These are phyloP conservation scores for Falco peregrinus DNA, from an alignment of 2,797 vertebrate species.

Conservation along the genomic window DNA sequence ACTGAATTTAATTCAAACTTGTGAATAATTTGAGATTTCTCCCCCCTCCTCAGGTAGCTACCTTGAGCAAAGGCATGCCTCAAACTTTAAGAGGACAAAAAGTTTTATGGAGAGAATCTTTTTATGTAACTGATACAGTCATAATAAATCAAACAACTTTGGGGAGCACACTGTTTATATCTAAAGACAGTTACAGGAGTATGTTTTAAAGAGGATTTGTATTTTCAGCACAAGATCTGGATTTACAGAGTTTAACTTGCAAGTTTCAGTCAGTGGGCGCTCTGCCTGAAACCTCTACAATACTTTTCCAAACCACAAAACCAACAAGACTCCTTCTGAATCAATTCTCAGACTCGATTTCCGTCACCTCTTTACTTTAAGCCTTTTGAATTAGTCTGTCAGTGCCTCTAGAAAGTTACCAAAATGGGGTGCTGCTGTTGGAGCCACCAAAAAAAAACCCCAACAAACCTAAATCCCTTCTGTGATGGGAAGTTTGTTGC, in stretches of 20 bases:
- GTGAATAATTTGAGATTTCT: not conserved
- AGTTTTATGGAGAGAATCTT: not conserved
- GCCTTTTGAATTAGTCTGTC: not conserved
- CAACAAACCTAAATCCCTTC: not conserved
- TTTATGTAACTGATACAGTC: not conserved
- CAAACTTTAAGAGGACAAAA: not conserved
- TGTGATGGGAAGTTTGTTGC: not conserved
- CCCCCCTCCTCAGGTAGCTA: not conserved
- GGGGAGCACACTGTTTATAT: not conserved
- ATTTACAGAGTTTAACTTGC: not conserved
- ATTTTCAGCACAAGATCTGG: not conserved
- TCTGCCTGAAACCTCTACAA: not conserved
- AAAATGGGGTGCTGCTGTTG: not conserved
- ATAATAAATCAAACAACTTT: not conserved
- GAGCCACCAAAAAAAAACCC: not conserved
- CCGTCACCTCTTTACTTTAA: not conserved
- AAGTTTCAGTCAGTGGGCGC: not conserved
- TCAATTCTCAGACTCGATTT: not conserved
- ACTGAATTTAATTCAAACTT: not conserved
- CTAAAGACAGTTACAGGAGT: not conserved
- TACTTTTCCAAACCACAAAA: constrained; percentile 4
- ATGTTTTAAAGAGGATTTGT: not conserved
- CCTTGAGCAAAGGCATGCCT: not conserved
- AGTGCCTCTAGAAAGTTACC: not conserved
- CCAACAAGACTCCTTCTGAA: not conserved